Conservation (phyloP, 35 echinoderm and acorn worm species). For the Amphiura filiformis region DNA sequence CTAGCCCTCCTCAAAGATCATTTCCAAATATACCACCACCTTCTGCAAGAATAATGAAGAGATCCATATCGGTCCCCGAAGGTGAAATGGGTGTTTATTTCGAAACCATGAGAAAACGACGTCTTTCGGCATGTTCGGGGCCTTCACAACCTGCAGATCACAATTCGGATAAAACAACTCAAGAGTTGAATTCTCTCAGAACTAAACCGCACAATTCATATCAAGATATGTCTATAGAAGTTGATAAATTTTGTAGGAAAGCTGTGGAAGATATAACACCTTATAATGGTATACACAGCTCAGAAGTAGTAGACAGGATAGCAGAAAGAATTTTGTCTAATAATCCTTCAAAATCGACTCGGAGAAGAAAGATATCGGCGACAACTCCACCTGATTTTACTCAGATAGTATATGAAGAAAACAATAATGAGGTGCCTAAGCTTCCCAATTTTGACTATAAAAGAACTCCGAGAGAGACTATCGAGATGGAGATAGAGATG, state of each 20-base stretch:
- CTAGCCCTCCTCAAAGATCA: background rate
- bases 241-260: background rate
- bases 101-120: background rate
- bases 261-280: background rate
- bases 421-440: too few species aligned
- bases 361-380: background rate
- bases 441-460: too few species aligned
- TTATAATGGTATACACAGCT: background rate
- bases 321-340: background rate
- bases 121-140: background rate
- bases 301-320: background rate
- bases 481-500: too few species aligned
- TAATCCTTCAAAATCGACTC: too few species aligned
- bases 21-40: background rate
- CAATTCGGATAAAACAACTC: too few species aligned
- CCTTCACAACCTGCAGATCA: background rate
- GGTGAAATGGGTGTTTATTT: background rate
- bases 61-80: background rate
- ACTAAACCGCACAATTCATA: background rate
- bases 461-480: too few species aligned
- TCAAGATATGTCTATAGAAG: background rate
- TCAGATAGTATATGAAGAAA: too few species aligned
- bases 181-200: background rate
- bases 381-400: background rate
- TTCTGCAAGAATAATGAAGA: background rate